These are phyloP conservation scores for Flexamia atlantica DNA, from an alignment of 2,888 invertebrate genomes.

Conservation along the genomic window DNA sequence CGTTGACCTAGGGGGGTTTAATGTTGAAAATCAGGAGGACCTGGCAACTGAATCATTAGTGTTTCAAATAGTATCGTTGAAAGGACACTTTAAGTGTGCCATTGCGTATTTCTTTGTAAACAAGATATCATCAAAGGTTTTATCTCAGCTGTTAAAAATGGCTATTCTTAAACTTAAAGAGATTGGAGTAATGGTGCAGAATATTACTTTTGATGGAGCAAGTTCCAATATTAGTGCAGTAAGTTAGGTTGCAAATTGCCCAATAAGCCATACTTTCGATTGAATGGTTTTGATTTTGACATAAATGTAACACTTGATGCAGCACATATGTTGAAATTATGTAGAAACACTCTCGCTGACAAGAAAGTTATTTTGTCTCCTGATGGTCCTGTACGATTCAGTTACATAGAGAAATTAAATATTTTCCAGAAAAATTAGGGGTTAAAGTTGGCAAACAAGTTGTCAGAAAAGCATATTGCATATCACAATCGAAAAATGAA, in stretches of 20 bases:
- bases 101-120: conserved; percentile 48
- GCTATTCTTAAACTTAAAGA: conserved; percentile 41
- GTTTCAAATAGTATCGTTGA: conserved; percentile 38
- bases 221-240: conserved; percentile 49
- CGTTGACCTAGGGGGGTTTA: conserved; percentile 27
- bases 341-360: conserved; percentile 35
- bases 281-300: conserved; percentile 1
- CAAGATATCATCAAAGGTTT: neutral
- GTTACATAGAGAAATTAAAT: conserved; percentile 6
- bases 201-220: conserved; percentile 51
- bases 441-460: conserved; percentile 25
- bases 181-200: conserved; percentile 44
- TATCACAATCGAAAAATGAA: conserved; percentile 46
- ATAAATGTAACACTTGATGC: conserved; percentile 11
- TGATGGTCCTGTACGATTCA: conserved; percentile 6
- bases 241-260: conserved; percentile 24
- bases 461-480: conserved; percentile 26
- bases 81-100: conserved; percentile 8
- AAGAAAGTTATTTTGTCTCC: neutral
- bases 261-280: conserved; percentile 27
- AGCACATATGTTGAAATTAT: conserved; percentile 20
- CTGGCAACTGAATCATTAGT: conserved; percentile 32
- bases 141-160: conserved; percentile 36
- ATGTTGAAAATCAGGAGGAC: neutral
- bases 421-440: conserved; percentile 26